phyloP scores from a whole-genome alignment of 2,888 invertebrate genomes.

The Drosophila nigricruria region DNA sequence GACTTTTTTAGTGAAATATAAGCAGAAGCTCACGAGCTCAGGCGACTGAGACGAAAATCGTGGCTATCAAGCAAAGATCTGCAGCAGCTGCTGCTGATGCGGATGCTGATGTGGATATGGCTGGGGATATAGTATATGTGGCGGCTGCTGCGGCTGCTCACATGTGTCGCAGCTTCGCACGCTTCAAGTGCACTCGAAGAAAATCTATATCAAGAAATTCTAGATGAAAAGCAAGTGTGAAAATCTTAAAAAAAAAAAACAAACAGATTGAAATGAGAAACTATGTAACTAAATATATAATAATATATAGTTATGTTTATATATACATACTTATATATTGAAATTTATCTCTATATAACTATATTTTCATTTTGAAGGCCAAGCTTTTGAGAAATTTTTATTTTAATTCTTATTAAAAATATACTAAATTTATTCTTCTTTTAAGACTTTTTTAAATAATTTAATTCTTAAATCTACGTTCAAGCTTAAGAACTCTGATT shows the following conservation, averaged over 20 bases:
- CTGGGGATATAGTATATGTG: neutral
- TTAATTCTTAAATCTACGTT: too few relatives aligned
- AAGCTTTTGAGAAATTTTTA: too few relatives aligned
- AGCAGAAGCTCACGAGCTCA: constrained; percentile 20
- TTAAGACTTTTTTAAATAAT: too few relatives aligned
- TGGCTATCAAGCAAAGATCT: constrained; percentile 55
- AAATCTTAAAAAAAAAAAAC: neutral
- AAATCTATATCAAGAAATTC: neutral
- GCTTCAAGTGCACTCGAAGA: constrained; percentile 48
- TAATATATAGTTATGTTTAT: too few relatives aligned
- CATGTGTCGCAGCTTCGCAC: constrained; percentile 53
- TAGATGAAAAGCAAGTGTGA: neutral
- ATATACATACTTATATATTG: too few relatives aligned
- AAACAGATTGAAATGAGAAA: neutral
- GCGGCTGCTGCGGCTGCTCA: constrained; percentile 46
- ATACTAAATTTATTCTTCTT: too few relatives aligned
- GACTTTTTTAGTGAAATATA: constrained; percentile 15
- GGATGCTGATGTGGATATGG: neutral
- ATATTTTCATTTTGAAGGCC: neutral
- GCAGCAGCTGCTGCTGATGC: constrained; percentile 39
- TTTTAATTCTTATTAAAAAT: too few relatives aligned
- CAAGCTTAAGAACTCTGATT: too few relatives aligned
- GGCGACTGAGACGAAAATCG: constrained; percentile 20
- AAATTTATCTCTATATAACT: too few relatives aligned
- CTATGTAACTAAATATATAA: too few relatives aligned